Evolutionary conservation across 2,113 vertebrate species (phyloP), one percentile per base, ranked within the genome.

Genomic region (Cynoglossus semilaevis): DNA sequence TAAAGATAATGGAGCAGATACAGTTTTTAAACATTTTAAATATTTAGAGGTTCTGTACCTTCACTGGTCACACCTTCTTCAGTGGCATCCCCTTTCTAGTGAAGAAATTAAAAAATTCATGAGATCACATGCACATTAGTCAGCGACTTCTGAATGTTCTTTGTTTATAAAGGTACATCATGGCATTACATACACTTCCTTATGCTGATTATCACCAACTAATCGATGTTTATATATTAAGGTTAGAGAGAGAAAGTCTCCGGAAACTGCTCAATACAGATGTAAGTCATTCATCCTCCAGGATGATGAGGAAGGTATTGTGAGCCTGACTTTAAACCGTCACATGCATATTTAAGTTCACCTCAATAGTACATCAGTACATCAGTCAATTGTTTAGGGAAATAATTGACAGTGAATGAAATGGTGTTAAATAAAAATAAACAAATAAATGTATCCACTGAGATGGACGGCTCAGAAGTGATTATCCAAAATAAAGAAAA

Each of bases 51-150:
- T 29, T 17, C 18, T 74, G 16, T 94, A 98, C 96, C 97, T 97
- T 98, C 96, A 58, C 95, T 99, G 5, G 94, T 98, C 72, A 98
- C 96, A 1, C 97, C 97, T 86, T 98, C 96, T 68, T 99, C 96
- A 48, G 85, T 72, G 7, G 92, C 88, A 0, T 97, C 95, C 14
- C 96, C 97, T 88, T 95, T 97, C 97, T 99, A 89, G 65, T 84
- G 79, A 77, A 70, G 84, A 70, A 29, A 29, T 29, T 50, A 51
- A 29, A 40, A 72, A 63, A 49, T 13, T 7, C 1, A 44, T n/a
- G 9, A 60, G 54, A 42, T 29, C 22, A 29, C 29, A 47, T 45
- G 42, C 16, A 42, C 10, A 38, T 22, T 16, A 9, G 9, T 9
- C 22, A 40, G 9, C 29, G 46, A n/a, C 5, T 4, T 9, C 17